phyloP scores from a whole-genome alignment of 2,888 invertebrate species.

The Drosophila niveifrons region DNA sequence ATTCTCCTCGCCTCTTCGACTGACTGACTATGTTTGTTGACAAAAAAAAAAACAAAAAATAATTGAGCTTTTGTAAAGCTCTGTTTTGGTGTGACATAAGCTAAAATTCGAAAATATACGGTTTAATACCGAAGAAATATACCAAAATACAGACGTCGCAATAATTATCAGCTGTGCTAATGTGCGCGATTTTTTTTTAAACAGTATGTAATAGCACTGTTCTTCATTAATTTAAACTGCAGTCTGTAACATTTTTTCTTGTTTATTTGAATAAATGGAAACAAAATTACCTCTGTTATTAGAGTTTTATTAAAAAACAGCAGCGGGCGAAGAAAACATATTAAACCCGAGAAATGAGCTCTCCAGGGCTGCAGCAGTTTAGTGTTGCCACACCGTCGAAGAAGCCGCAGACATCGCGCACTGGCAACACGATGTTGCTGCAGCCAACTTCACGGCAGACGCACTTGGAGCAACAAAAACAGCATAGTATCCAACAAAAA shows the following conservation, averaged over 20 bases:
- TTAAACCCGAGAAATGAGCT: background rate
- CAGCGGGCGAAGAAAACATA: too few relatives aligned
- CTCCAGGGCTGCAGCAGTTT: constrained; percentile 29
- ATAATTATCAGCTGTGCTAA: too few relatives aligned
- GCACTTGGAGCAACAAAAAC: constrained; percentile 71
- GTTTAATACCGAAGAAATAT: background rate
- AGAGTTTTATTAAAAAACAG: too few relatives aligned
- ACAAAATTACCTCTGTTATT: too few relatives aligned
- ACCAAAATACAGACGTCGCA: background rate
- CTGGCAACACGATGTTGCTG: constrained; percentile 17
- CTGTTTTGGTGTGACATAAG: background rate
- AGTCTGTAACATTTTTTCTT: too few relatives aligned
- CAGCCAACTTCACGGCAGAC: constrained; percentile 71
- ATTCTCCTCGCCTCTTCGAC: constrained; percentile 21
- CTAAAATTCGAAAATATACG: background rate
- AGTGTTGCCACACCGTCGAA: constrained; percentile 31
- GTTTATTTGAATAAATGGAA: too few relatives aligned
- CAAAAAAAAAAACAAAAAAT: background rate
- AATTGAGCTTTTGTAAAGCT: background rate
- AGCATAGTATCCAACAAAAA: constrained; percentile 41
- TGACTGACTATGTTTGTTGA: background rate
- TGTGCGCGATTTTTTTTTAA: too few relatives aligned
- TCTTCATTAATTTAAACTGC: too few relatives aligned
- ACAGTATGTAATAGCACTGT: too few relatives aligned
- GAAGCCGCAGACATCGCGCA: constrained; percentile 1